Percentiles rank a stretch among this genome's conserved stretches.
Conservation (phyloP, 1,140 invertebrate species). For the Drosophila sp. region DNA sequence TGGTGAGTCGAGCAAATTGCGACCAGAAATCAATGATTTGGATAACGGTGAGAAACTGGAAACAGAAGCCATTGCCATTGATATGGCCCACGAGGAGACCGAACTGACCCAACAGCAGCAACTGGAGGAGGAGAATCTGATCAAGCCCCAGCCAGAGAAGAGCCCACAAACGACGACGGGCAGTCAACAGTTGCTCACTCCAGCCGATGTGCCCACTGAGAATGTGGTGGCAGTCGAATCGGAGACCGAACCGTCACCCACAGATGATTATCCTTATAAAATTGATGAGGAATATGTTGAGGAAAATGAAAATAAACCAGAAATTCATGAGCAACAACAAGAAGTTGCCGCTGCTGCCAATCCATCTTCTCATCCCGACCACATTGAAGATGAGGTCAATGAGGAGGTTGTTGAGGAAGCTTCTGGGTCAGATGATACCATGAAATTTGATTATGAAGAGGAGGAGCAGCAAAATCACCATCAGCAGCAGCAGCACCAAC, state of each 20-base stretch:
- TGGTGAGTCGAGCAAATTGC: constrained; percentile 43
- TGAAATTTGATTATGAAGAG: constrained; percentile 82
- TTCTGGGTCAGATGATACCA: constrained; percentile 63
- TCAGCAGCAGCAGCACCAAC: constrained; percentile 41
- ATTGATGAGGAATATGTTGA: constrained; percentile 75
- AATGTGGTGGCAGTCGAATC: constrained; percentile 42
- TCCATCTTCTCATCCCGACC: constrained; percentile 12
- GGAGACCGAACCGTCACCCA: constrained; percentile 53
- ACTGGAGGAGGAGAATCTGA: constrained; percentile 32
- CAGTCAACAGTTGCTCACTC: constrained; percentile 60
- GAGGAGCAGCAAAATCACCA: constrained; percentile 22
- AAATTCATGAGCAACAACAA: constrained; percentile 19
- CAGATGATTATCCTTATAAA: constrained; percentile 80
- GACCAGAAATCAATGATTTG: constrained; percentile 40
- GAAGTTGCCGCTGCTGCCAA: background rate
- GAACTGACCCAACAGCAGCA: constrained; percentile 66
- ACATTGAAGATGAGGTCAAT: constrained; percentile 28
- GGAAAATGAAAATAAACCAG: constrained; percentile 59
- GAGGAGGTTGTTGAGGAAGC: constrained; percentile 62
- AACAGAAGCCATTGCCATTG: constrained; percentile 55
- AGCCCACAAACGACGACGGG: constrained; percentile 51
- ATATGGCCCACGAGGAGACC: constrained; percentile 68
- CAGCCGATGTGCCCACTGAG: constrained; percentile 59
- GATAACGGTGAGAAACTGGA: constrained; percentile 70
- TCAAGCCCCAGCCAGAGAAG: constrained; percentile 5